Base-by-base conservation (phyloP, 2,797 vertebrate genomes). In the Macropus fuliginosus region DNA sequence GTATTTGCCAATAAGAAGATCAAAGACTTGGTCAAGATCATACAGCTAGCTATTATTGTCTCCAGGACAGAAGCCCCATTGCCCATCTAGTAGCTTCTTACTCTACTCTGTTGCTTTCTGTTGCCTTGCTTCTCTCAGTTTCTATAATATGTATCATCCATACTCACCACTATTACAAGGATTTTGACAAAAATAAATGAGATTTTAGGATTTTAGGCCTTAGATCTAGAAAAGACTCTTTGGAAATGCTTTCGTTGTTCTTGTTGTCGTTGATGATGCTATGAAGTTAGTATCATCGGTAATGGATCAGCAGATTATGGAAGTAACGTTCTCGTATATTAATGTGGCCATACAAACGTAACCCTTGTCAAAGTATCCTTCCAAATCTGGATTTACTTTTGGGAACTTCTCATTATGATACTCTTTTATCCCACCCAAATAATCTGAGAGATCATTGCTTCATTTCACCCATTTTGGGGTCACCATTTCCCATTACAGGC, bases 191-290 rank as follows among this genome's bases (percentile, higher is more conserved):
- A 81, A 40, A 34, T 62, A 81, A 74, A 81, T 40, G 40, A 81
- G n/a, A 46, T 81, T 46, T 46, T 81, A 81, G 6, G 66, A 81
- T 81, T 46, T 24, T 81, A 40, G 46, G 8, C 6, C 87, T 95
- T 96, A 90, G 93, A 96, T 87, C 93, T 96, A 94, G 24, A 92
- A 21, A 92, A 96, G 54, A 95, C 16, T 91, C 56, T 91, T 13
- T 81, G 21, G 18, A 8, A 81, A 24, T 2, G 24, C 2, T 81
- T 34, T 28, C 9, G 8, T 56, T 56, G 14, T 74, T 40, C 1
- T 40, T 40, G 5, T 74, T 8, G 8, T 46, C 21, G 10, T 1
- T 46, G 8, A 46, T 40, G 66, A 46, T 81, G 18, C 18, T 81
- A 3, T 40, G 0, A 40, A 16, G 13, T 81, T 81, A 46, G n/a